A percentile compares a stretch with the other conserved stretches of the same genome.
Conservation (phyloP, 2,888 invertebrate species). For the Petrophora chlorosata region DNA sequence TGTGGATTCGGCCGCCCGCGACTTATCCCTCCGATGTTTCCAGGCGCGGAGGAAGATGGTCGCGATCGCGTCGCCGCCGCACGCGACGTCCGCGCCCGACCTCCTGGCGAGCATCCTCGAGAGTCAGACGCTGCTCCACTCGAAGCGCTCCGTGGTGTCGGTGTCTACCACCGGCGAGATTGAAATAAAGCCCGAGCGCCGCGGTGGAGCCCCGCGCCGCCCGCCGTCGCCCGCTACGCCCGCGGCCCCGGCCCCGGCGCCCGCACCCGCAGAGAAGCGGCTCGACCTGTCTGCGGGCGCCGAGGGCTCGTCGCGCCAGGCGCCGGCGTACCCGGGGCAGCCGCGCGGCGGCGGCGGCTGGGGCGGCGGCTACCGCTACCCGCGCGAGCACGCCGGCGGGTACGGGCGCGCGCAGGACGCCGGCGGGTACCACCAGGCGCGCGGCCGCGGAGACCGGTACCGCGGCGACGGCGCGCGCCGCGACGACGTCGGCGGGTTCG, state of each 20-base stretch:
- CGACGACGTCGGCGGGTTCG: conserved; percentile 43
- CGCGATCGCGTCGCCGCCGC: conserved; percentile 65
- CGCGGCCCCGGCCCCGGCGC: conserved; percentile 24
- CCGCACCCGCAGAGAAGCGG: not conserved
- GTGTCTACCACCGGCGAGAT: conserved; percentile 86
- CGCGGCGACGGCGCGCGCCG: conserved; percentile 45
- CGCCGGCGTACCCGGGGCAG: conserved; percentile 86
- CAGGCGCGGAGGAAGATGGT: conserved; percentile 80
- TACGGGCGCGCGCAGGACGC: conserved; percentile 17
- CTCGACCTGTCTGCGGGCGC: conserved; percentile 53
- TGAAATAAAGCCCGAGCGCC: conserved; percentile 70
- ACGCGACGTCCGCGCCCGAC: conserved; percentile 80
- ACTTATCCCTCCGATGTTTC: not conserved
- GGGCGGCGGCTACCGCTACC: conserved; percentile 68
- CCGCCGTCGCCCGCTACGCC: not conserved
- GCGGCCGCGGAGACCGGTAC: conserved; percentile 25
- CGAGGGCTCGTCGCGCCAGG: conserved; percentile 66
- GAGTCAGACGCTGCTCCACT: conserved; percentile 88
- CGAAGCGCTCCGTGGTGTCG: conserved; percentile 84
- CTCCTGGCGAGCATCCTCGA: conserved; percentile 88
- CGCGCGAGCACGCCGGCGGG: conserved; percentile 34
- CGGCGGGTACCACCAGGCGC: not conserved
- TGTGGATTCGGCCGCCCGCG: not conserved
- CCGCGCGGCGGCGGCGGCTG: conserved; percentile 78
- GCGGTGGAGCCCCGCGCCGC: not conserved